phyloP scores from a whole-genome alignment of 2,888 invertebrate genomes.

The Andrena praecox region DNA sequence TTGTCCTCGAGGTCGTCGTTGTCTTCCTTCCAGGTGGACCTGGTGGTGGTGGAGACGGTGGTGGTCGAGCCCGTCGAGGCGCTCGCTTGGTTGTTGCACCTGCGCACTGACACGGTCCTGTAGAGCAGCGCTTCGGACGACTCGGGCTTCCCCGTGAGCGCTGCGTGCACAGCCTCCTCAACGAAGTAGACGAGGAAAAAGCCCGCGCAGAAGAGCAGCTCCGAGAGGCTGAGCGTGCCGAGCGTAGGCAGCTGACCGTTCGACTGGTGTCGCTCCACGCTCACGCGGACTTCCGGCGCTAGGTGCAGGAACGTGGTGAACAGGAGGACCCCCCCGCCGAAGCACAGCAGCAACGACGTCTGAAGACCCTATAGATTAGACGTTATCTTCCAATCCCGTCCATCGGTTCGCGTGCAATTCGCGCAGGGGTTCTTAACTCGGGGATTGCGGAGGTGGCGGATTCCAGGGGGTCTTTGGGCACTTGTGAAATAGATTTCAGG shows the following conservation, averaged over 20 bases:
- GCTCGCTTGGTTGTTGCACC: slow-evolving; percentile 82
- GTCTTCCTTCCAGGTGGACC: slow-evolving; percentile 64
- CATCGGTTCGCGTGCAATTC: neutral
- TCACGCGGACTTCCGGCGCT: slow-evolving; percentile 88
- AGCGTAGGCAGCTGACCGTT: slow-evolving; percentile 84
- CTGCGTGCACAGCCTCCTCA: slow-evolving; percentile 87
- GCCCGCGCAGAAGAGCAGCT: slow-evolving; percentile 88
- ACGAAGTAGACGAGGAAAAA: slow-evolving; percentile 89
- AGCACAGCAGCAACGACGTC: slow-evolving; percentile 87
- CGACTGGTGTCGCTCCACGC: slow-evolving; percentile 85
- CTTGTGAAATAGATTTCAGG: no score
- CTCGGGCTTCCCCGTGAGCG: slow-evolving; percentile 85
- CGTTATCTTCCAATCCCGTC: slow-evolving; percentile 24
- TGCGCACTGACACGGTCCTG: slow-evolving; percentile 86
- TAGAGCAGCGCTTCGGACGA: slow-evolving; percentile 85
- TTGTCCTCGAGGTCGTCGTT: slow-evolving; percentile 52
- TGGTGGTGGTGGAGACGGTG: slow-evolving; percentile 61
- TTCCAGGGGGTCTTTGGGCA: no score
- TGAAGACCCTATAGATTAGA: slow-evolving; percentile 84
- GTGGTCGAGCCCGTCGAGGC: slow-evolving; percentile 71
- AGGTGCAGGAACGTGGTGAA: slow-evolving; percentile 89
- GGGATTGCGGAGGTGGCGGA: no score
- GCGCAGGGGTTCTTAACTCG: no score
- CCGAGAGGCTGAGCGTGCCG: slow-evolving; percentile 85
- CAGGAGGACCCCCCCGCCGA: slow-evolving; percentile 89